These are phyloP conservation scores for Blastobasis lacticolella DNA, from an alignment of 2,888 invertebrate genomes.

Conservation along the genomic window DNA sequence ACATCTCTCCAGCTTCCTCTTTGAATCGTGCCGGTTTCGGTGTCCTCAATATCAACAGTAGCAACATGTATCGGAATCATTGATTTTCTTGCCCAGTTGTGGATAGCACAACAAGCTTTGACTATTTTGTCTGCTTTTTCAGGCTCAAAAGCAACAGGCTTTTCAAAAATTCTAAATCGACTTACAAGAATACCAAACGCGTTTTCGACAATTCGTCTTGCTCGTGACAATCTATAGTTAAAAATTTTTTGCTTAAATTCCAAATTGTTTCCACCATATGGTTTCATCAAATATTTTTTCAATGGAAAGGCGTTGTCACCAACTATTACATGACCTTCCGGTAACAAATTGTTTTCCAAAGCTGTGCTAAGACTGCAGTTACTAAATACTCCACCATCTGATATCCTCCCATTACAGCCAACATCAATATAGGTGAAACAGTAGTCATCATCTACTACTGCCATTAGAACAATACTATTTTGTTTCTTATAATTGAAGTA, in stretches of 20 bases:
- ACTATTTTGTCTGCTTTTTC: constrained; percentile 10
- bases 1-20: constrained; percentile 14
- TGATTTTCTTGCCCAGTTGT: constrained; percentile 18
- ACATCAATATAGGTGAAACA: constrained; percentile 12
- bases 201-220: constrained; percentile 11
- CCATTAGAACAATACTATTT: constrained; percentile 13
- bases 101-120: constrained; percentile 14
- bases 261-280: constrained; percentile 8
- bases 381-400: constrained; percentile 21
- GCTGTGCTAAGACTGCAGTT: constrained; percentile 11
- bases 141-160: constrained; percentile 3
- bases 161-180: constrained; percentile 13
- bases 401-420: constrained; percentile 12
- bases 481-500: constrained; percentile 12
- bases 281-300: constrained; percentile 10
- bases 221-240: constrained; percentile 11
- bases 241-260: constrained; percentile 8
- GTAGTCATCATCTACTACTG: constrained; percentile 12
- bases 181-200: constrained; percentile 10
- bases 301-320: constrained; percentile 13
- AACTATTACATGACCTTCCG: constrained; percentile 9
- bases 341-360: constrained; percentile 14
- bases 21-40: constrained; percentile 2
- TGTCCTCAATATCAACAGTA: constrained; percentile 13
- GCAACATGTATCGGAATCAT: constrained; percentile 2